A percentile compares a stretch with the other conserved stretches of the same genome.
phyloP scores from a whole-genome alignment of 2,797 vertebrate genomes.

The Cuculus canorus region DNA sequence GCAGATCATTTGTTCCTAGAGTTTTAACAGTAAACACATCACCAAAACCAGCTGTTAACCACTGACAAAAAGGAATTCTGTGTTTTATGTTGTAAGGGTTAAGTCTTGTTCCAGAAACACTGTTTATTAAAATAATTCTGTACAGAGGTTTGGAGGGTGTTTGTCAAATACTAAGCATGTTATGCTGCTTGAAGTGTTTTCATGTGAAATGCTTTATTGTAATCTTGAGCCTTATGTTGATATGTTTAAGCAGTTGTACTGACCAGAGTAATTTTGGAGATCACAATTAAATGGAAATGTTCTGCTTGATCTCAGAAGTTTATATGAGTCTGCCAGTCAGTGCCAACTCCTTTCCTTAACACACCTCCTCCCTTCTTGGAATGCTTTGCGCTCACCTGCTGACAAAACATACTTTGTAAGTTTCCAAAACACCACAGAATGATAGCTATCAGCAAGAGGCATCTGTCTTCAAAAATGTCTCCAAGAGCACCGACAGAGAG shows the following conservation, averaged over 20 bases:
- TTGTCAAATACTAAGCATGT: slow-evolving; percentile 74
- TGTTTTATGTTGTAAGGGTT: slow-evolving; percentile 37
- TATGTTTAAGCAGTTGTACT: slow-evolving; percentile 67
- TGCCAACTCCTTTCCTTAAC: background rate
- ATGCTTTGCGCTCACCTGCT: background rate
- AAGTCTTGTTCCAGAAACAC: slow-evolving; percentile 37
- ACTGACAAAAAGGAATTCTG: slow-evolving; percentile 15
- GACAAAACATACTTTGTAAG: background rate
- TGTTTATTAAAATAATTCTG: slow-evolving; percentile 37
- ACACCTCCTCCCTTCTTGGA: background rate
- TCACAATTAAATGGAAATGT: slow-evolving; percentile 78
- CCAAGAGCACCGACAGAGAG: background rate
- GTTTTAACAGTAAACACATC: slow-evolving; percentile 28
- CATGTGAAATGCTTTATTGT: slow-evolving; percentile 78
- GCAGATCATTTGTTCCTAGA: slow-evolving; percentile 10
- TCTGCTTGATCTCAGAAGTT: slow-evolving; percentile 61
- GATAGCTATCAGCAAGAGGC: background rate
- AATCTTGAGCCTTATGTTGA: slow-evolving; percentile 75
- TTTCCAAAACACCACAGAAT: background rate
- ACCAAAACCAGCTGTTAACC: slow-evolving; percentile 37
- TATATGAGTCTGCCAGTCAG: background rate
- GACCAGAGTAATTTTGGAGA: slow-evolving; percentile 74
- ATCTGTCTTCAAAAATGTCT: background rate
- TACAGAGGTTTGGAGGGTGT: slow-evolving; percentile 55
- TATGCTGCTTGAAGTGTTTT: slow-evolving; percentile 76